phyloP scores from a whole-genome alignment of 2,888 invertebrate genomes.

The Ichneumoninae sp. region DNA sequence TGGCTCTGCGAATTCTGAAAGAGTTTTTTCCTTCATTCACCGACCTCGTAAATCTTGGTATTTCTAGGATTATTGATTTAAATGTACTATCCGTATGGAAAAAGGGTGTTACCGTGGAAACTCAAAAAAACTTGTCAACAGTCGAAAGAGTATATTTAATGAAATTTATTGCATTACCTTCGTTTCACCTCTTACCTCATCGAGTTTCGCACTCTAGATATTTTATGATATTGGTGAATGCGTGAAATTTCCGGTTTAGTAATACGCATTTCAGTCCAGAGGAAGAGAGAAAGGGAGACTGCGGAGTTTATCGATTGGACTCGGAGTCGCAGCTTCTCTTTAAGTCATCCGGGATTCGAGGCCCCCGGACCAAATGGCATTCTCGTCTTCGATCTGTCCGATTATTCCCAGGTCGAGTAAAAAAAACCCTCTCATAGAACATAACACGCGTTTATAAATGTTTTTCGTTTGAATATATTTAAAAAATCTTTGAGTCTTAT shows the following conservation, averaged over 20 bases:
- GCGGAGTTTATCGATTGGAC: conserved; percentile 80
- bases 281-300: conserved; percentile 52
- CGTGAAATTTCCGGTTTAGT: neutral
- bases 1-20: conserved; percentile 31
- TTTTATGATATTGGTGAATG: neutral
- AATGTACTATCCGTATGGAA: neutral
- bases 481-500: conserved; percentile 29
- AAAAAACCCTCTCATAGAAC: neutral
- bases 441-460: neutral
- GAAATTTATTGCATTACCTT: conserved; percentile 40
- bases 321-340: conserved; percentile 83
- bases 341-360: conserved; percentile 80
- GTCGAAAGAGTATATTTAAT: conserved; percentile 29
- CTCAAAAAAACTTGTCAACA: conserved; percentile 2
- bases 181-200: conserved; percentile 5
- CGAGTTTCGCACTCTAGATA: neutral
- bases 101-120: neutral
- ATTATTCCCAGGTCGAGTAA: neutral
- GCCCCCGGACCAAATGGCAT: conserved; percentile 69
- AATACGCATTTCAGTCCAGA: neutral
- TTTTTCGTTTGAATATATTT: neutral
- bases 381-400: conserved; percentile 5
- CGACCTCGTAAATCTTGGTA: conserved; percentile 12
- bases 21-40: conserved; percentile 47
- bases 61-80: neutral